phyloP scores from a whole-genome alignment of 2,113 vertebrate genomes.

The Gallinago undulata region DNA sequence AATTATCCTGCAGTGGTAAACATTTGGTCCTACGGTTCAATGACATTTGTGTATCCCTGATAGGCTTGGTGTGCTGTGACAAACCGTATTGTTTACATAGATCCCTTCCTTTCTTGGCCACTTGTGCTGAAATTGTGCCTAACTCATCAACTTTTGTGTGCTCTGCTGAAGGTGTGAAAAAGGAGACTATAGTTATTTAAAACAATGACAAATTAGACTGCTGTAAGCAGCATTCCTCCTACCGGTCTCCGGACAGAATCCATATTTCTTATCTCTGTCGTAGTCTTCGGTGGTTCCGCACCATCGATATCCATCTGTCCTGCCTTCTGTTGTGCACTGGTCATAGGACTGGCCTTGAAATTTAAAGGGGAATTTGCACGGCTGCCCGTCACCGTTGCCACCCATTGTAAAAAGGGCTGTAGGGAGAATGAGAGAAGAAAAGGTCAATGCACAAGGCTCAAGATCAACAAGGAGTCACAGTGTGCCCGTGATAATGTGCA shows the following conservation, averaged over 20 bases:
- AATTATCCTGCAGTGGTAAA: not conserved
- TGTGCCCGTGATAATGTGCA: accelerated
- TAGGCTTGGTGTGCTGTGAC: not conserved
- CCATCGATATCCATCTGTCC: conserved; percentile 95
- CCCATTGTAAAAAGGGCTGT: conserved; percentile 91
- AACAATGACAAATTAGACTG: not conserved
- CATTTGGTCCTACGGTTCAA: not conserved
- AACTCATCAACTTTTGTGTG: not conserved
- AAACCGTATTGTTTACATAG: accelerated
- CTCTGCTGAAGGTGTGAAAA: not conserved
- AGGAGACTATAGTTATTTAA: not conserved
- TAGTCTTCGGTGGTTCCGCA: conserved; percentile 95
- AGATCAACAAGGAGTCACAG: accelerated
- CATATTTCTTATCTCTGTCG: conserved; percentile 89
- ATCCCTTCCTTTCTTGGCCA: not conserved
- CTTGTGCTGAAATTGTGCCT: not conserved
- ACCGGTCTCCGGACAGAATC: conserved; percentile 98
- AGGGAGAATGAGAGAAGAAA: not conserved
- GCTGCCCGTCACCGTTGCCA: conserved; percentile 88
- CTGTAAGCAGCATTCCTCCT: not conserved
- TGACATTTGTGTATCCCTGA: not conserved
- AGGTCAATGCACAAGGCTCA: not conserved
- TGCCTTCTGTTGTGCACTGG: conserved; percentile 89
- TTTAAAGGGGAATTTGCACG: conserved; percentile 95
- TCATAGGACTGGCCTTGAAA: conserved; percentile 88